These are phyloP conservation scores for Gorsachius goisagi DNA, from an alignment of 2,113 vertebrate species.

Conservation along the genomic window DNA sequence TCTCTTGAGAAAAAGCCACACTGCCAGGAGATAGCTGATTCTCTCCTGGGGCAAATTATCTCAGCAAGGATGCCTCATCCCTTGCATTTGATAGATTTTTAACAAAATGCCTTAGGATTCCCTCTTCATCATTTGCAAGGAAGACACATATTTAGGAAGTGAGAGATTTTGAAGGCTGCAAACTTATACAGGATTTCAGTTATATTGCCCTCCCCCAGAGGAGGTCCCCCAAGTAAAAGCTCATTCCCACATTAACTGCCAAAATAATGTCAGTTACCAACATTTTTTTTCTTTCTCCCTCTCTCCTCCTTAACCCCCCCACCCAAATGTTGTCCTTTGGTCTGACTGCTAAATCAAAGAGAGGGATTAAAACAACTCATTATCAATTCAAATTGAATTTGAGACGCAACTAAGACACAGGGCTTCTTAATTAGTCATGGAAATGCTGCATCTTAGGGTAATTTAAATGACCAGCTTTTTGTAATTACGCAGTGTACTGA, in stretches of 20 bases:
- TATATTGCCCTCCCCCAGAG: not conserved
- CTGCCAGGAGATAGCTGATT: not conserved
- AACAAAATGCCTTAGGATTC: not conserved
- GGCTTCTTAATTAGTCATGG: not conserved
- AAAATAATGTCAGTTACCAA: not conserved
- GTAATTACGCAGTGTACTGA: not conserved
- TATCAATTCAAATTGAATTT: conserved; percentile 1
- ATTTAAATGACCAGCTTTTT: not conserved
- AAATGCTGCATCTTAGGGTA: not conserved
- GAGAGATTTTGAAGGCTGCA: not conserved
- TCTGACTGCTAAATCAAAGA: not conserved
- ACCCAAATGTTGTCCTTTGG: not conserved
- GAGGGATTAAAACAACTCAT: not conserved
- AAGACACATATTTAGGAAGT: not conserved
- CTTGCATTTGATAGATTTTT: not conserved
- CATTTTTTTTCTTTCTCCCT: not conserved
- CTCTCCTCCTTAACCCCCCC: not conserved
- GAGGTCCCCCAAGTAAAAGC: not conserved
- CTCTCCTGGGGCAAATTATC: not conserved
- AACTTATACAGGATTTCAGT: not conserved
- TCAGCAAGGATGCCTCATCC: not conserved
- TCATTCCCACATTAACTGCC: not conserved
- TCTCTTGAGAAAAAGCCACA: not conserved
- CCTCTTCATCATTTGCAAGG: not conserved
- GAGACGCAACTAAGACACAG: not conserved